These are phyloP conservation scores for Scartelaos histophorus DNA, from an alignment of 2,113 vertebrate genomes.

Conservation along the genomic window DNA sequence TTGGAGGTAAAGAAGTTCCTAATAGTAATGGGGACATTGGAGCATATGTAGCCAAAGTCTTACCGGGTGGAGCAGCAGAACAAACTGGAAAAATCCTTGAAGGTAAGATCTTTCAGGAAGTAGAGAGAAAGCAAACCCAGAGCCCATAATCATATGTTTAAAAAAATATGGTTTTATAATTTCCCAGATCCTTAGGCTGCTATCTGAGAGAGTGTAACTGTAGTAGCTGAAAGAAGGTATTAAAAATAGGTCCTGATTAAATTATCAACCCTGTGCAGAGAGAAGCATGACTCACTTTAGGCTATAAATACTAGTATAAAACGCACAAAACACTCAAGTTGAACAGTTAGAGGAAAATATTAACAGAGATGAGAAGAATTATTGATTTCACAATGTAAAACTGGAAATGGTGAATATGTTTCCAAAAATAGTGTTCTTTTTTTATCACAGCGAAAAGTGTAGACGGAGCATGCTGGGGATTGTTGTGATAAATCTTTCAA, in stretches of 20 bases:
- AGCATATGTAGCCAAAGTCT: conserved; percentile 95
- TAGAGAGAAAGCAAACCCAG: neutral
- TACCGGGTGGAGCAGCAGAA: conserved; percentile 93
- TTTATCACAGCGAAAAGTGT: neutral
- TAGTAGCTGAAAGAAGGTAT: neutral
- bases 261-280: neutral
- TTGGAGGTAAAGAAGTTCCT: conserved; percentile 96
- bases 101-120: conserved; percentile 76
- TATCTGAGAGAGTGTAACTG: neutral
- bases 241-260: neutral
- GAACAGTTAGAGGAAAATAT: neutral
- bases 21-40: conserved; percentile 89
- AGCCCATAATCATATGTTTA: neutral
- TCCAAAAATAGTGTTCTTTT: neutral
- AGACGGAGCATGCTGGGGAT: neutral
- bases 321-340: neutral
- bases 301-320: neutral
- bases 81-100: conserved; percentile 92
- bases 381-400: conserved; percentile 46
- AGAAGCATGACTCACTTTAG: conserved; percentile 1
- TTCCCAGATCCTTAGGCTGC: neutral
- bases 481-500: neutral
- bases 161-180: neutral
- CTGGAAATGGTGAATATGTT: conserved; percentile 22
- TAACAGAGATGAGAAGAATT: conserved; percentile 5